Evolutionary conservation across 2,888 invertebrate species (phyloP).

Genomic region (Mallateleia sp.): DNA sequence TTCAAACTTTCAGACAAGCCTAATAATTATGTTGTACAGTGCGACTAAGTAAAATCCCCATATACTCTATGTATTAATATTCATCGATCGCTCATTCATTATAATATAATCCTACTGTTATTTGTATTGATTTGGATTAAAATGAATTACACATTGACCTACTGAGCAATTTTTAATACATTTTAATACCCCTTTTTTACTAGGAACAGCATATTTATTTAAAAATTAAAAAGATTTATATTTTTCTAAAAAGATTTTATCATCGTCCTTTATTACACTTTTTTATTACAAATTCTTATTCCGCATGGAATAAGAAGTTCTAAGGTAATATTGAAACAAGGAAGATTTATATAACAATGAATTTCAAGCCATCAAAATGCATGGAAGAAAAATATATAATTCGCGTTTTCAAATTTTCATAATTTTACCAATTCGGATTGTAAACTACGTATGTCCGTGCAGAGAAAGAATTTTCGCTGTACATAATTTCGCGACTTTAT

Average conservation of each 20-base stretch:
- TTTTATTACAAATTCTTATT: background rate
- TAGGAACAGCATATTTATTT: slow-evolving; percentile 12
- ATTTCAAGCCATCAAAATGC: background rate
- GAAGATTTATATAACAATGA: background rate
- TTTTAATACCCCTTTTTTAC: background rate
- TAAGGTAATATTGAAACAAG: background rate
- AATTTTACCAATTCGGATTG: slow-evolving; percentile 17
- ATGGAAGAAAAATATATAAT: background rate
- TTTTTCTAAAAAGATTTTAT: background rate
- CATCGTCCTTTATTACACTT: background rate
- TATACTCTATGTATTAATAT: slow-evolving; percentile 2
- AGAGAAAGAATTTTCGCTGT: background rate
- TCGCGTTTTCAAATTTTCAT: slow-evolving; percentile 20
- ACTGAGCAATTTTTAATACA: slow-evolving; percentile 30
- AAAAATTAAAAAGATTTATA: slow-evolving; percentile 29
- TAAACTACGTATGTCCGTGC: slow-evolving; percentile 4
- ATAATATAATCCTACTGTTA: background rate
- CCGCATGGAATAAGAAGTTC: background rate
- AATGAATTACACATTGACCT: slow-evolving; percentile 28
- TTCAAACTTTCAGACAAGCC: slow-evolving; percentile 57
- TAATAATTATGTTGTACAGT: slow-evolving; percentile 43
- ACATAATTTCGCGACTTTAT: slow-evolving; percentile 41
- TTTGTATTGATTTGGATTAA: slow-evolving; percentile 8
- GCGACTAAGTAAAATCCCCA: slow-evolving; percentile 38
- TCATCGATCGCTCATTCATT: slow-evolving; percentile 5